Evolutionary conservation across 1,140 invertebrate genomes (phyloP).

Genomic region (Trichonephila clavipes): DNA sequence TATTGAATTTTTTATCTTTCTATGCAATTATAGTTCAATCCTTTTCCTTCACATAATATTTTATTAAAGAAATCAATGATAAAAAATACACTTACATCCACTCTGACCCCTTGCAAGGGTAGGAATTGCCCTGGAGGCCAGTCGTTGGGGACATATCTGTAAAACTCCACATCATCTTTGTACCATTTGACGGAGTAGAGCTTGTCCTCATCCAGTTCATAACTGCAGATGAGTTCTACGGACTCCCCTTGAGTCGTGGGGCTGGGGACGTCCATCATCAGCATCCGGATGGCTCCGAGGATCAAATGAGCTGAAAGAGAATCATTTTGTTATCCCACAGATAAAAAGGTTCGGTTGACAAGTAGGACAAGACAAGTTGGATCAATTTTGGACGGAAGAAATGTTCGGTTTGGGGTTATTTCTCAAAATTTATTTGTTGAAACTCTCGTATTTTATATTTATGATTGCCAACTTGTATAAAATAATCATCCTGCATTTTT

Average conservation of each 20-base stretch:
- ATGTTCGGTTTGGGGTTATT: not conserved
- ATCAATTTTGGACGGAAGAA: not conserved
- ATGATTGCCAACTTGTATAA: no score
- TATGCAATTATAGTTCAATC: no score
- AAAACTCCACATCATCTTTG: slow-evolving; percentile 89
- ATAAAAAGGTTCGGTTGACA: not conserved
- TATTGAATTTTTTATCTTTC: no score
- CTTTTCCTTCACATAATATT: no score
- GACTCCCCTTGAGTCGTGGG: slow-evolving; percentile 86
- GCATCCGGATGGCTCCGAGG: slow-evolving; percentile 72
- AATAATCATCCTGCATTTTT: no score
- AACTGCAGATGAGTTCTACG: slow-evolving; percentile 87
- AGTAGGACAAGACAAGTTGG: not conserved
- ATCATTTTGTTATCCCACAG: not conserved
- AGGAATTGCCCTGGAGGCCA: slow-evolving; percentile 88
- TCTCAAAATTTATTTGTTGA: no score
- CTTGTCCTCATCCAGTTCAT: slow-evolving; percentile 86
- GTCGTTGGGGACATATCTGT: slow-evolving; percentile 88
- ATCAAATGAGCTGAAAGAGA: slow-evolving; percentile 83
- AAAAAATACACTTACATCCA: slow-evolving; percentile 86
- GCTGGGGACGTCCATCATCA: slow-evolving; percentile 85
- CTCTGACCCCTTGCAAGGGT: slow-evolving; percentile 88
- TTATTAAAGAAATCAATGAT: no score
- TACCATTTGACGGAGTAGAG: slow-evolving; percentile 92
- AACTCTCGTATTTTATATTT: no score